Percentiles rank a stretch among this genome's conserved stretches.
phyloP scores from a whole-genome alignment of 2,888 invertebrate genomes.

The Cataglyphis cursor region DNA sequence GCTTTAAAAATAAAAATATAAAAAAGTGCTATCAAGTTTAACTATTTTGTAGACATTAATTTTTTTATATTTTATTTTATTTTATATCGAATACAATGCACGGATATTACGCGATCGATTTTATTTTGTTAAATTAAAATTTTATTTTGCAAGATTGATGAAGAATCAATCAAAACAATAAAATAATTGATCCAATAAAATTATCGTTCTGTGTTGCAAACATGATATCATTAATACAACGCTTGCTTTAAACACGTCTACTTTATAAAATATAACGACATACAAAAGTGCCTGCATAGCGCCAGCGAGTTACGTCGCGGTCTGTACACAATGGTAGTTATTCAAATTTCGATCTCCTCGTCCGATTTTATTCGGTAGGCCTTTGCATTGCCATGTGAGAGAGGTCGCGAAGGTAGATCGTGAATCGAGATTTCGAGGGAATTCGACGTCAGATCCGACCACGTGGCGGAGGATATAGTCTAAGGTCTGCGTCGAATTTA shows the following conservation, averaged over 20 bases:
- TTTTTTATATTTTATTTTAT: neutral
- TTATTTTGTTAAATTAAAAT: neutral
- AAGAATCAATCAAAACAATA: neutral
- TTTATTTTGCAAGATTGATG: no score
- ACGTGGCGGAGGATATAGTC: slow-evolving; percentile 68
- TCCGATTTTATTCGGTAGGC: slow-evolving; percentile 77
- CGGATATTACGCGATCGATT: neutral
- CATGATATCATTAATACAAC: neutral
- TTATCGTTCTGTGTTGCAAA: neutral
- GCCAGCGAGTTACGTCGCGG: slow-evolving; percentile 38
- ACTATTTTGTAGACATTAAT: neutral
- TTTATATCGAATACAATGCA: neutral
- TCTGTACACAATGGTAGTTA: slow-evolving; percentile 80
- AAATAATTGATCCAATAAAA: neutral
- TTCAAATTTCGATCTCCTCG: slow-evolving; percentile 80
- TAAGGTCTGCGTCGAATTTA: slow-evolving; percentile 79
- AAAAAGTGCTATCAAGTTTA: neutral
- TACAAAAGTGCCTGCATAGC: slow-evolving; percentile 14
- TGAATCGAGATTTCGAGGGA: slow-evolving; percentile 83
- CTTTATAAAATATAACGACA: slow-evolving; percentile 24
- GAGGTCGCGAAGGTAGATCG: slow-evolving; percentile 80
- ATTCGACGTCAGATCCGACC: slow-evolving; percentile 78
- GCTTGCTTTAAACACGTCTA: neutral
- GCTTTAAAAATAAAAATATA: neutral
- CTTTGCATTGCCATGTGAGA: slow-evolving; percentile 64